Percentiles rank a stretch among this genome's conserved stretches.
These are phyloP conservation scores for Daubentonia madagascariensis DNA, from an alignment of 2,113 vertebrate species.

Conservation along the genomic window DNA sequence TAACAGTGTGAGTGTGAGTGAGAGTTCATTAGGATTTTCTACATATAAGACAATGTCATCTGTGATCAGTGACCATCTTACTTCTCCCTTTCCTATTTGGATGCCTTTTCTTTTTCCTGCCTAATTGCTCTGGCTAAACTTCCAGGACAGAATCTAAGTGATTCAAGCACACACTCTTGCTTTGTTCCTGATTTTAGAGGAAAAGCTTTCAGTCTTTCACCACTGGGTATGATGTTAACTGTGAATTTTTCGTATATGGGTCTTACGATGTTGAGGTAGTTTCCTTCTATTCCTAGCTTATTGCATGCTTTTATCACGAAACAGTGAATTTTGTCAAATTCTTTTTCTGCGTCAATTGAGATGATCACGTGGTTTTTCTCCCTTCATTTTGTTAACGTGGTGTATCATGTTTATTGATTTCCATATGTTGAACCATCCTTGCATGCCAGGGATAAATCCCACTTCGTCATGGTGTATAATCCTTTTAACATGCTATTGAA, in stretches of 20 bases:
- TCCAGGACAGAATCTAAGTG: not conserved
- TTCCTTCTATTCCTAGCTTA: not conserved
- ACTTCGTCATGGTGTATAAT: not conserved
- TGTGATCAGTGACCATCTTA: not conserved
- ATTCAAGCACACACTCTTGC: not conserved
- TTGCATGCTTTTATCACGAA: not conserved
- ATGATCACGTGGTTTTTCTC: not conserved
- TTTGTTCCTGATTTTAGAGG: not conserved
- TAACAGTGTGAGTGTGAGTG: not conserved
- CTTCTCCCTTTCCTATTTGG: not conserved
- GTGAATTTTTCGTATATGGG: not conserved
- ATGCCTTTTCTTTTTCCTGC: not conserved
- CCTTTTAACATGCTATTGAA: not conserved
- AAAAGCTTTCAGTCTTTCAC: not conserved
- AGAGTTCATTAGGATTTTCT: not conserved
- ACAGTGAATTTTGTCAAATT: not conserved
- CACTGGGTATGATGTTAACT: not conserved
- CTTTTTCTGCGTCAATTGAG: not conserved
- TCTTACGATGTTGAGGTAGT: not conserved
- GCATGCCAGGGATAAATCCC: not conserved
- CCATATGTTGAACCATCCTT: not conserved
- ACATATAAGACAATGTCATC: not conserved
- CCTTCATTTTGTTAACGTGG: not conserved
- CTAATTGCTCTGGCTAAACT: not conserved
- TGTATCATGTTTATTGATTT: not conserved